Conservation (phyloP, 2,113 vertebrate genomes). For the Poeciliopsis retropinna region DNA sequence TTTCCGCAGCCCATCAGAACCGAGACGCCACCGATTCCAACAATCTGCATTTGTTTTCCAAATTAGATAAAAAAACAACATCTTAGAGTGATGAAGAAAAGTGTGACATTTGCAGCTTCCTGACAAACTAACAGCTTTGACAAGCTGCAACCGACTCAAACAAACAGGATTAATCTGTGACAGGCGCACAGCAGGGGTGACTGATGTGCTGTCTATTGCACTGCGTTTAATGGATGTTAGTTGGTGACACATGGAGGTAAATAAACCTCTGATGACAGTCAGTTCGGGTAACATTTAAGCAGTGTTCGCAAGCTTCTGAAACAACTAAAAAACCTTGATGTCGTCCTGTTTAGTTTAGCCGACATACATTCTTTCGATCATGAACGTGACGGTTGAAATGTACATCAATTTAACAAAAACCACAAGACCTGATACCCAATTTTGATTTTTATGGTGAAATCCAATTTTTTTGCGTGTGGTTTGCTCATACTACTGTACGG, state of each 20-base stretch:
- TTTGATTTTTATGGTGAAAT: too few species aligned
- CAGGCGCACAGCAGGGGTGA: conserved; percentile 1
- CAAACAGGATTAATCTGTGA: conserved; percentile 6
- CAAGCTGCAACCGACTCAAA: conserved; percentile 4
- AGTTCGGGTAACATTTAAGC: background rate
- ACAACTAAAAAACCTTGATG: background rate
- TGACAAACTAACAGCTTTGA: background rate
- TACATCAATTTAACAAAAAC: too few species aligned
- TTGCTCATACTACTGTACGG: too few species aligned
- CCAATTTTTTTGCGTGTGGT: too few species aligned
- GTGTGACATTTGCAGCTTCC: background rate
- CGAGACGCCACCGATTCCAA: background rate
- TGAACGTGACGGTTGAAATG: too few species aligned
- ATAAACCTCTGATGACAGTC: conserved; percentile 6
- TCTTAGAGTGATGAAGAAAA: background rate
- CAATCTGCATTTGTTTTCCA: conserved; percentile 6
- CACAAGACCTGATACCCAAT: too few species aligned
- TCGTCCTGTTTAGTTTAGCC: background rate
- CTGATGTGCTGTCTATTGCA: conserved; percentile 6
- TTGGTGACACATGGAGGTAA: conserved; percentile 4
- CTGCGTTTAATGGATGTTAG: conserved; percentile 13
- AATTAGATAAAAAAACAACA: background rate
- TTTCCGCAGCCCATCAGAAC: background rate
- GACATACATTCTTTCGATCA: too few species aligned
- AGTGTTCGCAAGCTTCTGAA: background rate